Conservation (phyloP, 2,888 invertebrate genomes). For the Biston betularia region DNA sequence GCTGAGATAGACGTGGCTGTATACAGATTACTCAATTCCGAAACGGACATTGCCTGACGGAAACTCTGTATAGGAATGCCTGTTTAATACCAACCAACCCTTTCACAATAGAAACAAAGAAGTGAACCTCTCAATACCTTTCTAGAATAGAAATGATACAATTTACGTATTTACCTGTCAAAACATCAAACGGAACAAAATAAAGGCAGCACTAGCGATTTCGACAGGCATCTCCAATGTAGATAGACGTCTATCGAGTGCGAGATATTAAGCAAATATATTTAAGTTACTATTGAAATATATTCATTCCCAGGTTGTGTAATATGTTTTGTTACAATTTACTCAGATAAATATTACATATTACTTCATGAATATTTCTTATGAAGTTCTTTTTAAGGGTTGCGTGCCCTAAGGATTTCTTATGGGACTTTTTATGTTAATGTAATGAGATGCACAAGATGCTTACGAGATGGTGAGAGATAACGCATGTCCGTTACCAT, state of each 20-base stretch:
- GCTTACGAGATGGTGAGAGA: no score
- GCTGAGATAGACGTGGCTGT: constrained; percentile 37
- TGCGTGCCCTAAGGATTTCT: no score
- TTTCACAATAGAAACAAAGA: constrained; percentile 46
- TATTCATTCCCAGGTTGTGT: constrained; percentile 3
- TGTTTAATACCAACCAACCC: constrained; percentile 44
- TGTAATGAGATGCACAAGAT: no score
- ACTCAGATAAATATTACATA: no score
- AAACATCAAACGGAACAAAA: constrained; percentile 33
- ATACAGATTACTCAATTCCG: constrained; percentile 43
- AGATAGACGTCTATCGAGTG: constrained; percentile 19
- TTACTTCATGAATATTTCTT: no score
- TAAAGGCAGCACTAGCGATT: constrained; percentile 24
- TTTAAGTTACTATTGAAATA: constrained; percentile 19
- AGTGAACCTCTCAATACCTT: constrained; percentile 38
- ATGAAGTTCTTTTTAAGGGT: no score
- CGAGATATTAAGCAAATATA: constrained; percentile 20
- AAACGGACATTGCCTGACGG: constrained; percentile 37
- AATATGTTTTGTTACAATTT: constrained; percentile 8
- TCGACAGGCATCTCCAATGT: constrained; percentile 24
- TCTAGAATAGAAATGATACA: constrained; percentile 44
- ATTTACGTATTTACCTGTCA: constrained; percentile 42
- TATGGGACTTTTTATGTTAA: no score
- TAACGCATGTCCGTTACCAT: no score
- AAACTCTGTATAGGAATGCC: constrained; percentile 47